These are phyloP conservation scores for Oreochromis spilurus DNA, from an alignment of 2,113 vertebrate genomes.

Conservation along the genomic window DNA sequence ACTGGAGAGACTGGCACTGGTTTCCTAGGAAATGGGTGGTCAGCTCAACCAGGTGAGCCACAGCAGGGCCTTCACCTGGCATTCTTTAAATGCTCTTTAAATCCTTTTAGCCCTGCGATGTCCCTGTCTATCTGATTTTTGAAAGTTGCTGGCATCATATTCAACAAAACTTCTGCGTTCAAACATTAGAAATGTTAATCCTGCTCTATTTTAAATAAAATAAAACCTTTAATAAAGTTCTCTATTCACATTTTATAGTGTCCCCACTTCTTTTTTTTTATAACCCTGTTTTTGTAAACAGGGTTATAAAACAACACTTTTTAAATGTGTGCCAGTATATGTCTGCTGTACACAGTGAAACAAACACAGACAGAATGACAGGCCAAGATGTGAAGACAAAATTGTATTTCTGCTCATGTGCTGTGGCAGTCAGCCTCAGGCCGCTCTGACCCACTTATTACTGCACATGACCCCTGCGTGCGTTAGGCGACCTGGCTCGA, in stretches of 20 bases:
- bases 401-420: constrained; percentile 20
- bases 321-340: not conserved
- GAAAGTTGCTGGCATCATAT: not conserved
- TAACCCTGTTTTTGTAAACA: not conserved
- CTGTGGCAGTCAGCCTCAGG: constrained; percentile 37
- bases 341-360: not conserved
- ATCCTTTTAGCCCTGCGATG: not conserved
- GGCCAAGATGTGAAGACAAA: constrained; percentile 20
- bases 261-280: not conserved
- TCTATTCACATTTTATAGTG: not conserved
- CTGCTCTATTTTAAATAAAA: not conserved
- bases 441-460: constrained; percentile 11
- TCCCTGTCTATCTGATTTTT: not conserved
- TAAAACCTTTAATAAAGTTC: not conserved
- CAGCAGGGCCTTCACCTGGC: not conserved
- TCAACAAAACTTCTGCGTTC: not conserved
- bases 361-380: constrained; percentile 22
- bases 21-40: not conserved
- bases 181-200: not conserved
- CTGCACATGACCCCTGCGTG: constrained; percentile 38
- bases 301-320: not conserved
- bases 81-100: not conserved
- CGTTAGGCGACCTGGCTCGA: constrained; percentile 11
- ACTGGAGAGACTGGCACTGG: not conserved
- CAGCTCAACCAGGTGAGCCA: not conserved